Evolutionary conservation across 2,888 invertebrate species (phyloP).

Genomic region (Oscheius sp.): DNA sequence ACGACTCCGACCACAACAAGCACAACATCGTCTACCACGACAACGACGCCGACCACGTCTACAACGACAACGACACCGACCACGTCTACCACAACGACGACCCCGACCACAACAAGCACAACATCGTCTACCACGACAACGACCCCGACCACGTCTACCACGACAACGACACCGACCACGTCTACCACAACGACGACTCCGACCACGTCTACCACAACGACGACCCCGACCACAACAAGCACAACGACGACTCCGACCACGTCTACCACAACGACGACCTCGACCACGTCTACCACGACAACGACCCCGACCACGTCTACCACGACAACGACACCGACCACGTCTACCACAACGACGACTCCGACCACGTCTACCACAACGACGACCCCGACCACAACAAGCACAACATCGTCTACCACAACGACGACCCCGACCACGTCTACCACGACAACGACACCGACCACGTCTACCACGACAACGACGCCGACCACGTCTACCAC

Average conservation of each 20-base stretch:
- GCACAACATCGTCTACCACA: not conserved
- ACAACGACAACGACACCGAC: not conserved
- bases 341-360: not conserved
- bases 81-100: constrained; percentile 1
- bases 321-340: not conserved
- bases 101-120: not conserved
- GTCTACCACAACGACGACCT: not conserved
- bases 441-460: not conserved
- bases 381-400: not conserved
- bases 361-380: not conserved
- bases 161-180: not conserved
- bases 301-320: not conserved
- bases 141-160: not conserved
- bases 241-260: not conserved
- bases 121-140: not conserved
- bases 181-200: not conserved
- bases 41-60: not conserved
- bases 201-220: not conserved
- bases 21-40: not conserved
- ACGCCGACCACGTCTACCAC: not conserved
- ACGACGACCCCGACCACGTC: not conserved
- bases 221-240: not conserved
- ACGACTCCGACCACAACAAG: not conserved
- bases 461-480: not conserved
- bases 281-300: not conserved